Evolutionary conservation across 1,140 invertebrate genomes (phyloP).

Genomic region (Drosophila pseudoobscura): DNA sequence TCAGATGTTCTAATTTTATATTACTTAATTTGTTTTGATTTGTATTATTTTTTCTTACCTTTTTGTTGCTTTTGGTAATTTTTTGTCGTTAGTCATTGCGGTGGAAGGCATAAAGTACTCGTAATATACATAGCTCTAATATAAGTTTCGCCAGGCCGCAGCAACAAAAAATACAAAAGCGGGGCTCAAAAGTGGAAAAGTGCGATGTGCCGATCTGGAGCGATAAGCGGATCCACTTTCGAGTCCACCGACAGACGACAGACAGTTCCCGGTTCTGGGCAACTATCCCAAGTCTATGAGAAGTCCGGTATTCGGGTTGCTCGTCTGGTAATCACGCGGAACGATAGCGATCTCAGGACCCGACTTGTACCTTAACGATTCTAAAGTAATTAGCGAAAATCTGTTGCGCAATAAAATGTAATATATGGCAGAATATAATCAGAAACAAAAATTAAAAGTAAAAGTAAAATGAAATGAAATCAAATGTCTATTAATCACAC

Average conservation of each 20-base stretch:
- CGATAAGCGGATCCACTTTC: slow-evolving; percentile 52
- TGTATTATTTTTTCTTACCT: slow-evolving; percentile 1
- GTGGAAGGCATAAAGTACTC: slow-evolving; percentile 31
- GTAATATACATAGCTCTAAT: slow-evolving; percentile 7
- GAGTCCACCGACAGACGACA: slow-evolving; percentile 44
- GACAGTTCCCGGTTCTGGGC: background rate
- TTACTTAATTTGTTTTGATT: slow-evolving; percentile 67
- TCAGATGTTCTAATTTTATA: slow-evolving; percentile 45
- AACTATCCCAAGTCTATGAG: slow-evolving; percentile 32
- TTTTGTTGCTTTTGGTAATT: slow-evolving; percentile 26
- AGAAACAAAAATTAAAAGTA: background rate
- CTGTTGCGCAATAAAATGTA: slow-evolving; percentile 5
- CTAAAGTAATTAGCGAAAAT: slow-evolving; percentile 20
- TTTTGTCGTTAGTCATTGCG: slow-evolving; percentile 65
- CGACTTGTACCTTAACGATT: slow-evolving; percentile 40
- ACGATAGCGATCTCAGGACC: slow-evolving; percentile 23
- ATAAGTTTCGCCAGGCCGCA: slow-evolving; percentile 70
- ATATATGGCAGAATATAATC: background rate
- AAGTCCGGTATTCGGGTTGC: slow-evolving; percentile 28
- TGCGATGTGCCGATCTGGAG: slow-evolving; percentile 33
- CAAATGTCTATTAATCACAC: slow-evolving; percentile 16
- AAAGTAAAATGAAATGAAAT: slow-evolving; percentile 14
- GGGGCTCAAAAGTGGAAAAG: slow-evolving; percentile 29
- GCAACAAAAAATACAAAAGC: slow-evolving; percentile 9
- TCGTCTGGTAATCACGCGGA: slow-evolving; percentile 58